phyloP scores from a whole-genome alignment of 2,113 vertebrate species.

The Notothenia rossii region DNA sequence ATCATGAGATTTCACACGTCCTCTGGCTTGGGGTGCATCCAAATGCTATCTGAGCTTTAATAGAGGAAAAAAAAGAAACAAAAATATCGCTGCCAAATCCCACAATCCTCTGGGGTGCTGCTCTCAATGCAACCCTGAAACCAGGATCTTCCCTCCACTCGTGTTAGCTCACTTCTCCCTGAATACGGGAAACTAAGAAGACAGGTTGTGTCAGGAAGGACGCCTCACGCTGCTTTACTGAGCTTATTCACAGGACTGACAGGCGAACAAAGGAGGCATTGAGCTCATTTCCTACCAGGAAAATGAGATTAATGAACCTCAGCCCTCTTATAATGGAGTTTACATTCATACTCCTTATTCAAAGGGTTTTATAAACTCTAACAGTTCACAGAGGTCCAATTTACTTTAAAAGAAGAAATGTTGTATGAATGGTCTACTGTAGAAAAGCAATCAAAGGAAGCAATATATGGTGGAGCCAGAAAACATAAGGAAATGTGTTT shows the following conservation, averaged over 20 bases:
- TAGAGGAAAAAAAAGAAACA: neutral
- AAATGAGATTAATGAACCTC: constrained; percentile 24
- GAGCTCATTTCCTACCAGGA: constrained; percentile 8
- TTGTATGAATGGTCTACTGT: neutral
- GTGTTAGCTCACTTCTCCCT: constrained; percentile 14
- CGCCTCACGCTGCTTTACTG: neutral
- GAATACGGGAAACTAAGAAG: constrained; percentile 29
- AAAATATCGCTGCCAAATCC: constrained; percentile 24
- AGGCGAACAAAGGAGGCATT: constrained; percentile 1
- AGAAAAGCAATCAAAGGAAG: neutral
- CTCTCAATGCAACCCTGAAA: constrained; percentile 19
- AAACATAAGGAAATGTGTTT: neutral
- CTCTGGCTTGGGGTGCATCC: constrained; percentile 6
- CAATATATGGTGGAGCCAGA: neutral
- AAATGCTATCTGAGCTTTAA: neutral
- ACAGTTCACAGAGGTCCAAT: neutral
- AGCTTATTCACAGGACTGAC: constrained; percentile 8
- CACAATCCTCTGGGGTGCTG: constrained; percentile 9
- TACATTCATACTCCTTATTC: constrained; percentile 2
- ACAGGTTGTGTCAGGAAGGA: constrained; percentile 23
- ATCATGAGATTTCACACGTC: constrained; percentile 38
- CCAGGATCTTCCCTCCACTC: constrained; percentile 21
- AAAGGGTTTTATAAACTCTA: neutral
- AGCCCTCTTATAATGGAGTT: neutral
- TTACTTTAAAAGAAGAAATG: neutral